A percentile compares a stretch with the other conserved stretches of the same genome.
Conservation (phyloP, 2,797 vertebrate genomes). For the Tauraco hartlaubi region DNA sequence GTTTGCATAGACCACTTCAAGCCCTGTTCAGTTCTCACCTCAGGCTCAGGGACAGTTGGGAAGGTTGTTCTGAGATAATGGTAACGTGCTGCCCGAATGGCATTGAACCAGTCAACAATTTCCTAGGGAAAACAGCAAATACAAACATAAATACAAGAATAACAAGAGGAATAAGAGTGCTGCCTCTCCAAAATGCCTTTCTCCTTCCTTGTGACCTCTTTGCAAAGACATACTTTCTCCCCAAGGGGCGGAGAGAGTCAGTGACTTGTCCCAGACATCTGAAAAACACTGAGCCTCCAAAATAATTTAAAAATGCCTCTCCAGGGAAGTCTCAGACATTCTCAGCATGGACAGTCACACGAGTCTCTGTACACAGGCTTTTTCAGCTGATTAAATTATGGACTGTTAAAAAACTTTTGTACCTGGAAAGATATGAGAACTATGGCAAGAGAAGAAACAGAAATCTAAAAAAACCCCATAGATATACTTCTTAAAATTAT, state of each 20-base stretch:
- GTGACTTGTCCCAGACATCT: neutral
- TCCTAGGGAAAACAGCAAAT: conserved; percentile 80
- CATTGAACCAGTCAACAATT: conserved; percentile 94
- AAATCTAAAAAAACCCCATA: neutral
- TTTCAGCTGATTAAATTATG: neutral
- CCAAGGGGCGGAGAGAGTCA: neutral
- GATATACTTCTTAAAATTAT: neutral
- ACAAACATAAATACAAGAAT: neutral
- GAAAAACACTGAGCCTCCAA: neutral
- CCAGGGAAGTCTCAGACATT: neutral
- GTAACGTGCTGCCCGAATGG: conserved; percentile 90
- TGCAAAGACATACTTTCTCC: neutral
- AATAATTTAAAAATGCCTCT: neutral
- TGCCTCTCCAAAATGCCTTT: neutral
- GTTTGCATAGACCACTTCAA: neutral
- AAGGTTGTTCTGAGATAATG: conserved; percentile 88
- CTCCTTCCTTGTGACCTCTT: neutral
- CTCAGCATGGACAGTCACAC: neutral
- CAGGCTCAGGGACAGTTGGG: conserved; percentile 84
- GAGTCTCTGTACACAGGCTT: neutral
- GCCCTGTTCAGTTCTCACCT: conserved; percentile 79
- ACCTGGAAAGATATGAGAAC: neutral
- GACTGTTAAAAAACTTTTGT: neutral
- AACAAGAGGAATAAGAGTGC: neutral
- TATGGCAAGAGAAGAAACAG: neutral